phyloP scores from a whole-genome alignment of 2,797 vertebrate genomes.

The Paedocypris micromegethes region DNA sequence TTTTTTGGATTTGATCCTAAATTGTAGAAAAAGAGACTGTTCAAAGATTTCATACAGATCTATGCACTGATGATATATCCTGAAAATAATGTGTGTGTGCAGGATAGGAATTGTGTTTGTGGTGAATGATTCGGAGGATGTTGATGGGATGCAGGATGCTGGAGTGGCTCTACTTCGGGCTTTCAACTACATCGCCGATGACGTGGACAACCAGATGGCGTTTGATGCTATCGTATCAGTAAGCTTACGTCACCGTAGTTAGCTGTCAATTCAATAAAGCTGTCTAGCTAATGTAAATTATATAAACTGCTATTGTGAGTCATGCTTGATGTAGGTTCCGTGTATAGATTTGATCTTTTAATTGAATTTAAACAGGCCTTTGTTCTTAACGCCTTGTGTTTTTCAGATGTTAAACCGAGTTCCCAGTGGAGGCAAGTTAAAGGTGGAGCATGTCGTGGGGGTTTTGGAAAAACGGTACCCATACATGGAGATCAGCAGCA shows the following conservation, averaged over 20 bases:
- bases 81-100: background rate
- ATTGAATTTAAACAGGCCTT: background rate
- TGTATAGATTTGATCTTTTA: too few relatives aligned
- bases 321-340: too few relatives aligned
- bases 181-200: conserved; percentile 89
- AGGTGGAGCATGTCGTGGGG: conserved; percentile 83
- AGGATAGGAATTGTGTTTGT: conserved; percentile 95
- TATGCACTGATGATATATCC: background rate
- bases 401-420: conserved; percentile 85
- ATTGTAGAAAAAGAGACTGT: too few relatives aligned
- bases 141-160: conserved; percentile 86
- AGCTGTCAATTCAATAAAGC: too few relatives aligned
- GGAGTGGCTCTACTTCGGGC: conserved; percentile 89
- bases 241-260: conserved; percentile 54
- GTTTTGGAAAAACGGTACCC: conserved; percentile 89
- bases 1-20: too few relatives aligned
- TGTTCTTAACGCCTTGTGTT: background rate
- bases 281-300: too few relatives aligned
- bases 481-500: conserved; percentile 84
- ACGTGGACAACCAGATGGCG: conserved; percentile 83
- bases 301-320: too few relatives aligned
- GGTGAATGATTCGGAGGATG: conserved; percentile 81
- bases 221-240: conserved; percentile 87
- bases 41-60: too few relatives aligned
- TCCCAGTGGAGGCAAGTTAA: conserved; percentile 73